Conservation (phyloP, 2,113 vertebrate species). For the Myotis davidii region DNA sequence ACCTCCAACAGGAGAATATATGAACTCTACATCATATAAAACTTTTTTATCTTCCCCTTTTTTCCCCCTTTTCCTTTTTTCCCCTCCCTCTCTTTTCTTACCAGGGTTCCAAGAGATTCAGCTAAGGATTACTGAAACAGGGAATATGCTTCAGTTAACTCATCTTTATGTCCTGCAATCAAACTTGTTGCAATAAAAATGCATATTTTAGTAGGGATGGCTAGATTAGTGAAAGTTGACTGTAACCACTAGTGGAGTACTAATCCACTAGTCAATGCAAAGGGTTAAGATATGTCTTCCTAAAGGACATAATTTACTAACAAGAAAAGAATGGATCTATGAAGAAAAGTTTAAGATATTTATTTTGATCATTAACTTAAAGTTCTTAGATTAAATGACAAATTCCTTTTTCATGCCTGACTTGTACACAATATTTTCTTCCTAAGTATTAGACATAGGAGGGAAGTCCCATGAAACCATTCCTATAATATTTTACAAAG, state of each 20-base stretch:
- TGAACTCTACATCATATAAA: neutral
- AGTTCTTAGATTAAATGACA: neutral
- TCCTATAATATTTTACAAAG: neutral
- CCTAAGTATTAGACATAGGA: neutral
- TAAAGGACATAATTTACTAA: neutral
- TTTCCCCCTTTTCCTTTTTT: neutral
- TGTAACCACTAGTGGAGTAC: neutral
- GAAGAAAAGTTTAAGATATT: neutral
- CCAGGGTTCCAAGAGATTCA: neutral
- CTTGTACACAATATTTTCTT: constrained; percentile 10
- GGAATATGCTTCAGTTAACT: neutral
- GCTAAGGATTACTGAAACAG: neutral
- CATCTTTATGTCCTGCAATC: neutral
- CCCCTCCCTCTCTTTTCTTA: neutral
- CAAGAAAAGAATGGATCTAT: neutral
- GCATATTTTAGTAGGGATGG: neutral
- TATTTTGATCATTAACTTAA: constrained; percentile 39
- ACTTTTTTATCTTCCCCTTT: neutral
- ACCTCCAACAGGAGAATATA: neutral
- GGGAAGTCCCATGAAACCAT: neutral
- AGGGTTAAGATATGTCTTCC: neutral
- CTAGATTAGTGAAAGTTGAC: neutral
- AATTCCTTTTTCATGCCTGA: neutral
- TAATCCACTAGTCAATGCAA: neutral
- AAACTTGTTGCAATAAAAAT: neutral